A percentile compares a stretch with the other conserved stretches of the same genome.
These are phyloP conservation scores for Andrena haemorrhoa DNA, from an alignment of 2,888 invertebrate genomes.

Conservation along the genomic window DNA sequence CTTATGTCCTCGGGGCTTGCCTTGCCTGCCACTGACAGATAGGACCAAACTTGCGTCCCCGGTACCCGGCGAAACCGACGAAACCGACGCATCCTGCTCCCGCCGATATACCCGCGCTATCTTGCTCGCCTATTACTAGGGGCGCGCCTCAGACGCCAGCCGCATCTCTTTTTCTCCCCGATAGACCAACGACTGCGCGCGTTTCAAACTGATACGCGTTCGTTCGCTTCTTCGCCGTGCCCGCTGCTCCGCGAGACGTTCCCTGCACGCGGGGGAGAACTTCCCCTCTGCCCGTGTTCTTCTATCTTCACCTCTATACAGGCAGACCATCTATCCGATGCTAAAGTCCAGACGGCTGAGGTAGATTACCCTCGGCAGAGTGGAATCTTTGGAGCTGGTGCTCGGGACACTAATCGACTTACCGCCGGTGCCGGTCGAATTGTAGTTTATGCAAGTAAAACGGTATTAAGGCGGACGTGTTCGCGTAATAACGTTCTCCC, in stretches of 20 bases:
- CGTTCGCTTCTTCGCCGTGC: no score
- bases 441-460: conserved; percentile 8
- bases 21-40: conserved; percentile 73
- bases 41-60: conserved; percentile 66
- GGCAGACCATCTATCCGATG: not conserved
- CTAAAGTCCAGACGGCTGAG: not conserved
- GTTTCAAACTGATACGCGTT: not conserved
- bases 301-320: not conserved
- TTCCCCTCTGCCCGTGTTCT: no score
- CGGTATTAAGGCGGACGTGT: conserved; percentile 20
- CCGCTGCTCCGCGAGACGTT: no score
- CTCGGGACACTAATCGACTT: conserved; percentile 22
- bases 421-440: not conserved
- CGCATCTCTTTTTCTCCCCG: not conserved
- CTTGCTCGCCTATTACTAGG: conserved; percentile 9
- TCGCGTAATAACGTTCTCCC: conserved; percentile 2
- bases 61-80: conserved; percentile 22
- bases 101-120: conserved; percentile 62
- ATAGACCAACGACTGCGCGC: not conserved
- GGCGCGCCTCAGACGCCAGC: not conserved
- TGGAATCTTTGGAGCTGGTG: not conserved
- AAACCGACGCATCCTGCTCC: conserved; percentile 69
- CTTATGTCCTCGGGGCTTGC: conserved; percentile 66
- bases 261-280: no score
- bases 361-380: not conserved